Conservation (phyloP, 2,888 invertebrate species). For the Dorcus parallelipipedus region DNA sequence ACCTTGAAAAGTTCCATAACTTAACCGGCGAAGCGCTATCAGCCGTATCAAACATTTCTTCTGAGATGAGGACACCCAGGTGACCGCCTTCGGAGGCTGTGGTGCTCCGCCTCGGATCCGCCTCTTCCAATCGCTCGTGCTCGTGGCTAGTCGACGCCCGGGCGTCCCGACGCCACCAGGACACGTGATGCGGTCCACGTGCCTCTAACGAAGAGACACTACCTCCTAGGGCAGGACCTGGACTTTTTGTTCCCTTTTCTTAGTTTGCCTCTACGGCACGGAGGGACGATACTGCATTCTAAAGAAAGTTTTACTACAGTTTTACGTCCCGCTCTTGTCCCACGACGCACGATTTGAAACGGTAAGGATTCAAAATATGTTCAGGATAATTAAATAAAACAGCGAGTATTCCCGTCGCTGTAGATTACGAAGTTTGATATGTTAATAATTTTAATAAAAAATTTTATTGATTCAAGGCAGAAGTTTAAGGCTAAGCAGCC, state of each 20-base stretch:
- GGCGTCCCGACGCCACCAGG: conserved; percentile 35
- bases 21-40: background rate
- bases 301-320: conserved; percentile 1
- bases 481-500: too few relatives aligned
- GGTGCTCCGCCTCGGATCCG: conserved; percentile 38
- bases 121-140: conserved; percentile 37
- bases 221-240: conserved; percentile 35
- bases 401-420: too few relatives aligned
- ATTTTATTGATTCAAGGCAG: too few relatives aligned
- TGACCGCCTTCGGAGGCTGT: conserved; percentile 40
- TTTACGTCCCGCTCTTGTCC: background rate
- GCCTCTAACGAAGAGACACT: conserved; percentile 32
- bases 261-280: background rate
- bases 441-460: too few relatives aligned
- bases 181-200: conserved; percentile 43
- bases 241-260: background rate
- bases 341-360: too few relatives aligned
- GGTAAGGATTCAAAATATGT: too few relatives aligned
- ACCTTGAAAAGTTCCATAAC: background rate
- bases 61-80: conserved; percentile 24
- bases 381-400: too few relatives aligned
- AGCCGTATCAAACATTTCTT: conserved; percentile 10
- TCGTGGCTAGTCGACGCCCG: conserved; percentile 34
- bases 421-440: too few relatives aligned
- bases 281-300: background rate